Base-by-base conservation (phyloP, 2,797 vertebrate species). In the Coregonus suidteri region DNA sequence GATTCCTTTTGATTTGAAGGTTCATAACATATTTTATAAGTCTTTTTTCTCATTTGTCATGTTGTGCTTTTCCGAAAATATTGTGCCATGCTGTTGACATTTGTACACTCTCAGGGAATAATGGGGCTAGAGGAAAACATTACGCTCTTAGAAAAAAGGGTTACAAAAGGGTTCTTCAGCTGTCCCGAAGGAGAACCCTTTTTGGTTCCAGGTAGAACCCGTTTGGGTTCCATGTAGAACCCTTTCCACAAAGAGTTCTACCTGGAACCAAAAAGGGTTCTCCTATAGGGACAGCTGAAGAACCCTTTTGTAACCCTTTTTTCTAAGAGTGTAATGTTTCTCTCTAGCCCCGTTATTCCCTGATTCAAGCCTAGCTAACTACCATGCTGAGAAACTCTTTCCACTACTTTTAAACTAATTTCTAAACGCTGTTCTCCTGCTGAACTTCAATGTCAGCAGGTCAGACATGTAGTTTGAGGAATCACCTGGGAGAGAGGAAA, bases 401-500 rank as follows among this genome's bases (percentile, higher is more conserved):
- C 25, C 56, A 77, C 37, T 37, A 5, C 41, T 71, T 66, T 69
- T 69, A 52, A 15, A 11, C 4, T 54, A 16, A 59, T 20, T 11
- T 53, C 6, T 54, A 14, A 7, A 69, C 77, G 53, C 62, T n/a
- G 67, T 75, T 67, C 65, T 73, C 47, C 75, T 74, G 51, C 51
- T 51, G 25, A 74, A n/a, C 76, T 31, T 75, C 75, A 79, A 37
- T 68, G 77, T 84, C 81, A 77, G 82, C 52, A 67, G 35, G 56
- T 74, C 41, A 37, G 53, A 69, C 75, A 77, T 78, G 62, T 74
- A 76, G 77, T 85, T 71, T 77, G 80, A 82, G 41, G 75, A 79
- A 81, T 77, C 77, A 86, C 87, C 84, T 86, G 77, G 84, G 72
- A 82, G 76, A 72, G 75, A 77, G 71, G 52, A 74, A 76, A 31